Evolutionary conservation across 1,140 invertebrate species (phyloP).

Genomic region (Steinernema khuongi): DNA sequence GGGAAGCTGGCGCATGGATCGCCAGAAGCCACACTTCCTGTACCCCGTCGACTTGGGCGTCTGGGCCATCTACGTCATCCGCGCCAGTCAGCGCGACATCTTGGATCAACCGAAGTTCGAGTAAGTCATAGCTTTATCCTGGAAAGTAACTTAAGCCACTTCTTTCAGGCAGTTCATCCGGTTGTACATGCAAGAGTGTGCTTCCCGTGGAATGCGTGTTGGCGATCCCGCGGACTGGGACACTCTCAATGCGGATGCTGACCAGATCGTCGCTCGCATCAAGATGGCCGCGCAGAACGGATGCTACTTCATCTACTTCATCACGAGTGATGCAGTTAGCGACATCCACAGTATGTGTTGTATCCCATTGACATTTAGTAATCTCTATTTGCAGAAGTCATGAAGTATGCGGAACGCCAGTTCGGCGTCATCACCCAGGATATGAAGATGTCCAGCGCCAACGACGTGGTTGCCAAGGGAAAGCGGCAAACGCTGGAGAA

Average conservation of each 20-base stretch:
- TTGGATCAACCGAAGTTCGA: neutral
- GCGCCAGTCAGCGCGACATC: neutral
- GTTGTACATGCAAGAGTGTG: neutral
- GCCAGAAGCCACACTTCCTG: neutral
- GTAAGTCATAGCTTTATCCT: neutral
- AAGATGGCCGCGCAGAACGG: neutral
- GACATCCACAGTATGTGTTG: slow-evolving; percentile 18
- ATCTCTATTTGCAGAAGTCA: slow-evolving; percentile 15
- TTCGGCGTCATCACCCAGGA: slow-evolving; percentile 30
- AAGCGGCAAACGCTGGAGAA: slow-evolving; percentile 37
- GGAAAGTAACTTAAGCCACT: neutral
- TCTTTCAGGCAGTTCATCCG: neutral
- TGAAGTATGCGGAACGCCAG: slow-evolving; percentile 20
- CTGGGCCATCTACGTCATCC: slow-evolving; percentile 19
- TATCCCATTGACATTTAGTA: neutral
- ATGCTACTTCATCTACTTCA: slow-evolving; percentile 29
- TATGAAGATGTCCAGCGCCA: slow-evolving; percentile 22
- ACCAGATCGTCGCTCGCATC: neutral
- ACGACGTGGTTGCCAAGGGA: slow-evolving; percentile 1
- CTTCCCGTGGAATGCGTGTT: neutral
- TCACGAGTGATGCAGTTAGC: slow-evolving; percentile 25
- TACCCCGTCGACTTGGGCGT: neutral
- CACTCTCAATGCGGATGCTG: neutral
- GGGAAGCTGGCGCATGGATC: slow-evolving; percentile 13
- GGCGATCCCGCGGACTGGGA: neutral